These are phyloP conservation scores for Hemithea aestivaria DNA, from an alignment of 2,888 invertebrate species.

Conservation along the genomic window DNA sequence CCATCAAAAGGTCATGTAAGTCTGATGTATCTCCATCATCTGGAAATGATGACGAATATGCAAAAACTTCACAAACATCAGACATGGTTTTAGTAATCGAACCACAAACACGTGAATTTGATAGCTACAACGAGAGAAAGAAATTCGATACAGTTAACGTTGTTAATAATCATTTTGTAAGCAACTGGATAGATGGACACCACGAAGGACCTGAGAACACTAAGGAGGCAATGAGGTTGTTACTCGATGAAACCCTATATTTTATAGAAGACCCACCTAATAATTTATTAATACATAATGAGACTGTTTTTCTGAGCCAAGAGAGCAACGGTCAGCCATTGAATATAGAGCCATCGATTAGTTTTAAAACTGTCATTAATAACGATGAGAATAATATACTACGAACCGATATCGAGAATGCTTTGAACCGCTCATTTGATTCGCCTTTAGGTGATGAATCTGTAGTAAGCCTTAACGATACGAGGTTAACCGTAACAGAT, in stretches of 20 bases:
- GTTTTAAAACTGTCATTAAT: constrained; percentile 36
- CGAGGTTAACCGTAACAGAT: constrained; percentile 33
- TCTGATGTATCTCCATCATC: constrained; percentile 22
- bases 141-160: constrained; percentile 15
- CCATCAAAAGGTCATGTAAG: constrained; percentile 31
- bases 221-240: constrained; percentile 33
- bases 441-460: constrained; percentile 34
- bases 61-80: constrained; percentile 23
- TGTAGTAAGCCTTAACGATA: constrained; percentile 30
- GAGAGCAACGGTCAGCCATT: constrained; percentile 23
- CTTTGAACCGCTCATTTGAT: constrained; percentile 39
- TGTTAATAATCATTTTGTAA: constrained; percentile 26
- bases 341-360: constrained; percentile 31
- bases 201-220: constrained; percentile 21
- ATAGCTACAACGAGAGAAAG: background rate
- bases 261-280: constrained; percentile 31
- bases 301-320: constrained; percentile 34
- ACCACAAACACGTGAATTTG: constrained; percentile 17
- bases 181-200: constrained; percentile 30
- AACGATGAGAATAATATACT: constrained; percentile 32
- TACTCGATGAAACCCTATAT: constrained; percentile 50
- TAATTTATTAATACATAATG: constrained; percentile 30
- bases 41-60: constrained; percentile 10
- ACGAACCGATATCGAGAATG: constrained; percentile 33
- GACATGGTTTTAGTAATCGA: constrained; percentile 37